Percentiles rank a stretch among this genome's conserved stretches.
These are phyloP conservation scores for Otocyon megalotis DNA, from an alignment of 2,113 vertebrate species.

Conservation along the genomic window DNA sequence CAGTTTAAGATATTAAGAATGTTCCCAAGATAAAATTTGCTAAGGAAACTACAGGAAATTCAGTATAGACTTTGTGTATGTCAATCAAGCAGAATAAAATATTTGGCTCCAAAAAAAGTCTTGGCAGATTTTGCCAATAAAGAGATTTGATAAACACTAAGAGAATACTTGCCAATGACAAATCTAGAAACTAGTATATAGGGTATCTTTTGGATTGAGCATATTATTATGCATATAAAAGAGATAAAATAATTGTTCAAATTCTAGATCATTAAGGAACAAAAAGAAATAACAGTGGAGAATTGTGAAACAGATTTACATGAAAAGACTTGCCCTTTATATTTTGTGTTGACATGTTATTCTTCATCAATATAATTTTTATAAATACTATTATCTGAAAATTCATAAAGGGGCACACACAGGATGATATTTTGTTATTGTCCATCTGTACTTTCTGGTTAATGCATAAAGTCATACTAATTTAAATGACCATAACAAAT, in stretches of 20 bases:
- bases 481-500: slow-evolving; percentile 76
- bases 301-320: not conserved
- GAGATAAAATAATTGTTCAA: not conserved
- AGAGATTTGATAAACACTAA: not conserved
- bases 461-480: slow-evolving; percentile 64
- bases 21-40: not conserved
- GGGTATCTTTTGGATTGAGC: not conserved
- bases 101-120: not conserved
- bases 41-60: not conserved
- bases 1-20: slow-evolving; percentile 19
- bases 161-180: not conserved
- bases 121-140: not conserved
- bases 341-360: not conserved
- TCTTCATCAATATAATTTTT: slow-evolving; percentile 25
- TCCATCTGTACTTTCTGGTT: slow-evolving; percentile 45
- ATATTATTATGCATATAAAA: not conserved
- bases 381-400: slow-evolving; percentile 44
- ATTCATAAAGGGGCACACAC: not conserved
- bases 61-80: not conserved
- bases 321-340: not conserved
- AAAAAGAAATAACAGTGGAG: not conserved
- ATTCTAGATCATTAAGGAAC: slow-evolving; percentile 28
- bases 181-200: not conserved
- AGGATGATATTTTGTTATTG: slow-evolving; percentile 66
- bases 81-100: not conserved